Conservation (phyloP, 2,888 invertebrate species). For the Agrilus biguttatus region DNA sequence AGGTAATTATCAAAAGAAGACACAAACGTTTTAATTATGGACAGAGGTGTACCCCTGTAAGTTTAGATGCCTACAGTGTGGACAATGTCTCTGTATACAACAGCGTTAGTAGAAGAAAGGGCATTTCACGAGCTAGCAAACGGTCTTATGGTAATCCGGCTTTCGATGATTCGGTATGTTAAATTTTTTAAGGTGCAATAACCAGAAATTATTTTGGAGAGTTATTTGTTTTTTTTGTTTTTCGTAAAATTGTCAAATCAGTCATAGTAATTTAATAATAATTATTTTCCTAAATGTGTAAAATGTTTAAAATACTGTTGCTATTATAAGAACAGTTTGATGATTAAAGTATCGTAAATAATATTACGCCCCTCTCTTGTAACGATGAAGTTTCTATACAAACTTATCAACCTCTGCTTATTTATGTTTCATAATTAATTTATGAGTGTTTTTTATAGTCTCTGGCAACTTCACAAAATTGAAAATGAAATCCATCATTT, state of each 20-base stretch:
- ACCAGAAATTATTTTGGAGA: too few species aligned
- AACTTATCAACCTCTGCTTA: too few species aligned
- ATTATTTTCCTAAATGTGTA: too few species aligned
- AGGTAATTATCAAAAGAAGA: slow-evolving; percentile 69
- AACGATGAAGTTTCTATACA: too few species aligned
- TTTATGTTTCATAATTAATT: too few species aligned
- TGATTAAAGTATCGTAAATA: too few species aligned
- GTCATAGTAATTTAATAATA: too few species aligned
- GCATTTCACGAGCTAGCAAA: slow-evolving; percentile 61
- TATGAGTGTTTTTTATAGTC: neutral
- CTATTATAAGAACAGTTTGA: too few species aligned
- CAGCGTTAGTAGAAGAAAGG: slow-evolving; percentile 62
- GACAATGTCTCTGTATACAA: slow-evolving; percentile 77
- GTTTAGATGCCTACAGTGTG: slow-evolving; percentile 76
- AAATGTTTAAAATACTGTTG: neutral
- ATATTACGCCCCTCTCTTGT: neutral
- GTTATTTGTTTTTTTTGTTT: too few species aligned
- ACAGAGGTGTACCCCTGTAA: slow-evolving; percentile 77
- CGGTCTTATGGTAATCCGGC: slow-evolving; percentile 82
- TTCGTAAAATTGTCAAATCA: too few species aligned
- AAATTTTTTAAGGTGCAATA: too few species aligned
- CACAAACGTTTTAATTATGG: slow-evolving; percentile 70
- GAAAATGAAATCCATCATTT: slow-evolving; percentile 4
- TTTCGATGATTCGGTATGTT: slow-evolving; percentile 70
- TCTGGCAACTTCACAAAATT: too few species aligned